A percentile compares a stretch with the other conserved stretches of the same genome.
These are phyloP conservation scores for Palythoa grandis DNA, from an alignment of 92 coral and sea anemone genomes.

Conservation along the genomic window DNA sequence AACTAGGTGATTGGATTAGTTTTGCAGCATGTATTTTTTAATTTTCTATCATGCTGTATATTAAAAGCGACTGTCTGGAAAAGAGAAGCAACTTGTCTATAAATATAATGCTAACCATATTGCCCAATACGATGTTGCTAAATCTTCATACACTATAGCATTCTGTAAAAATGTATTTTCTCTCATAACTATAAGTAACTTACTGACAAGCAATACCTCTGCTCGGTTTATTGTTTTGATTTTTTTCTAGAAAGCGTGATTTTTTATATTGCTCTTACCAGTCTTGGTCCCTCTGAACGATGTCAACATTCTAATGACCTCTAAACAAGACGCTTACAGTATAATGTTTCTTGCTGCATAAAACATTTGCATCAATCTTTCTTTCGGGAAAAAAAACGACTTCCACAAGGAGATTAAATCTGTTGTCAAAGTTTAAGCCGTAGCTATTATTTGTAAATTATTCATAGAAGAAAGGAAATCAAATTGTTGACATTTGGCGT, in stretches of 20 bases:
- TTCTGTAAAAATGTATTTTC: neutral
- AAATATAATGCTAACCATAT: conserved; percentile 33
- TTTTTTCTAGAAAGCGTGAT: conserved; percentile 41
- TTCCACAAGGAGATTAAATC: conserved; percentile 9
- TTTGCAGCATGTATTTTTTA: conserved; percentile 15
- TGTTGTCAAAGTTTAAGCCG: conserved; percentile 11
- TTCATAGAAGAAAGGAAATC: conserved; percentile 34
- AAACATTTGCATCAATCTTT: conserved; percentile 15
- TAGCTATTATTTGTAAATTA: conserved; percentile 28
- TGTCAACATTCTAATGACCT: conserved; percentile 45
- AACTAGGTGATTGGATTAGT: conserved; percentile 32
- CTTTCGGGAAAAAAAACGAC: neutral
- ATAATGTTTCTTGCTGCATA: conserved; percentile 5
- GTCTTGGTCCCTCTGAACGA: neutral
- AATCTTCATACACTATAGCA: neutral
- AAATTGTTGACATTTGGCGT: conserved; percentile 32
- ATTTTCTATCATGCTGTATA: conserved; percentile 3
- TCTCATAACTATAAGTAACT: neutral
- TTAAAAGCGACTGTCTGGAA: conserved; percentile 44
- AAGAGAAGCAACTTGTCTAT: conserved; percentile 36
- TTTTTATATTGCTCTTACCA: conserved; percentile 23
- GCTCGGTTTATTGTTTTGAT: conserved; percentile 22
- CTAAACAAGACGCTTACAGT: conserved; percentile 37
- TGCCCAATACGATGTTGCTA: neutral
- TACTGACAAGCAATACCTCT: neutral